phyloP scores from a whole-genome alignment of 2,113 vertebrate genomes.

The Tenebrosternarchus preto region DNA sequence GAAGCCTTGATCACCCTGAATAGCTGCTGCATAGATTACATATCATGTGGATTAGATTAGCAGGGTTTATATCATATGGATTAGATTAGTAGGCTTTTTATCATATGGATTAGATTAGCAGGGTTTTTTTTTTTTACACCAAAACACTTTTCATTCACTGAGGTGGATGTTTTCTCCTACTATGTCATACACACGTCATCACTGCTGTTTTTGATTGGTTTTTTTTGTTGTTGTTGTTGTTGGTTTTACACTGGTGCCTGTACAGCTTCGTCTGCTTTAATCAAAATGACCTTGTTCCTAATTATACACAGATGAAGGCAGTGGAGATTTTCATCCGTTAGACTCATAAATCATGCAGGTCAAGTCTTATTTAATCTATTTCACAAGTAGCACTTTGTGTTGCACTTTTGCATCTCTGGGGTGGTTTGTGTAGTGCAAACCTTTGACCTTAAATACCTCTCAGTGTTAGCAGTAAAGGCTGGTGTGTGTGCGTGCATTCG shows the following conservation, averaged over 20 bases:
- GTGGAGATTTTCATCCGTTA: too few relatives aligned
- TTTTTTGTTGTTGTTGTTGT: too few relatives aligned
- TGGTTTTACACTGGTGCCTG: background rate
- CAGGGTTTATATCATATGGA: constrained; percentile 24
- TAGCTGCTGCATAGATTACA: too few relatives aligned
- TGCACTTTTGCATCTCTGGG: constrained; percentile 3
- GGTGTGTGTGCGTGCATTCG: background rate
- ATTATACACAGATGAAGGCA: background rate
- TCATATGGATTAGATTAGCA: background rate
- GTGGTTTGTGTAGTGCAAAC: constrained; percentile 16
- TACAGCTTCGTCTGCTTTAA: background rate
- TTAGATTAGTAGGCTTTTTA: constrained; percentile 19
- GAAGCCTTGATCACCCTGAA: too few relatives aligned
- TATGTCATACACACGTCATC: too few relatives aligned
- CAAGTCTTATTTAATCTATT: background rate
- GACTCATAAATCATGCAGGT: background rate
- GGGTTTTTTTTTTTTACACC: too few relatives aligned
- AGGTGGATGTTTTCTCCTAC: background rate
- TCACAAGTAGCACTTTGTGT: background rate
- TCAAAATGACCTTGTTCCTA: background rate
- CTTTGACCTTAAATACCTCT: too few relatives aligned
- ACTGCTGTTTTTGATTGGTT: background rate
- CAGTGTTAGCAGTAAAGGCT: too few relatives aligned
- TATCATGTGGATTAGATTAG: too few relatives aligned
- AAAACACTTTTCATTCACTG: too few relatives aligned